Base-by-base conservation (phyloP, 2,113 vertebrate species). In the Myrmecophaga tridactyla region DNA sequence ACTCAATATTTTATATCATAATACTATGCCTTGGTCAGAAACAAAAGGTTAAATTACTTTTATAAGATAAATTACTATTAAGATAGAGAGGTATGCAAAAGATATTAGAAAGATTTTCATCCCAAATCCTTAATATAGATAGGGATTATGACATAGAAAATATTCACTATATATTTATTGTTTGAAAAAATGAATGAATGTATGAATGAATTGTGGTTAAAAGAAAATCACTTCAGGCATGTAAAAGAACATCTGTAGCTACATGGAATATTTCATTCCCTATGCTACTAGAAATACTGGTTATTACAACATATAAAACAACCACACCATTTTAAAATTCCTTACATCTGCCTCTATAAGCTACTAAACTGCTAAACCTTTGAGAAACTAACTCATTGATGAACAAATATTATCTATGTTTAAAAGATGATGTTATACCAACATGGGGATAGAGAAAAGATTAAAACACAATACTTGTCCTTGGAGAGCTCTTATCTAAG, bases 271-370 rank as follows among this genome's bases (percentile, higher is more conserved):
- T 27, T 93, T 95, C 36, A 70, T 82, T 92, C 43, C 36, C 62
- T 85, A 46, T 29, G 27, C 39, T 94, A 56, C 51, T 69, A 92
- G 34, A 95, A 97, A 95, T 91, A 80, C 15, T 39, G 17, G 25
- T 88, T 95, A 78, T 60, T 84, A 94, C 39, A 96, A 90, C 41
- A 83, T 31, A 94, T 87, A 93, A 97, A 96, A 96, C 43, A 81
- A 86, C 34, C 36, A 91, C n/a, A 92, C 48, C 25, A 82, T 62
- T 56, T 73, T 86, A 78, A 94, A 96, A 94, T 36, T 75, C 17
- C 31, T 93, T 60, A 83, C 20, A 67, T 76, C 46, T 82, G 23
- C 92, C 8, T 73, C 60, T 90, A 88, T 21, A 92, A 72, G 46
- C 95, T 87, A 89, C 48, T 72, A 86, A 88, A 80, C n/a, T 87